Percentiles rank a stretch among this genome's conserved stretches.
Conservation (phyloP, 2,113 vertebrate genomes). For the Hucho hucho region DNA sequence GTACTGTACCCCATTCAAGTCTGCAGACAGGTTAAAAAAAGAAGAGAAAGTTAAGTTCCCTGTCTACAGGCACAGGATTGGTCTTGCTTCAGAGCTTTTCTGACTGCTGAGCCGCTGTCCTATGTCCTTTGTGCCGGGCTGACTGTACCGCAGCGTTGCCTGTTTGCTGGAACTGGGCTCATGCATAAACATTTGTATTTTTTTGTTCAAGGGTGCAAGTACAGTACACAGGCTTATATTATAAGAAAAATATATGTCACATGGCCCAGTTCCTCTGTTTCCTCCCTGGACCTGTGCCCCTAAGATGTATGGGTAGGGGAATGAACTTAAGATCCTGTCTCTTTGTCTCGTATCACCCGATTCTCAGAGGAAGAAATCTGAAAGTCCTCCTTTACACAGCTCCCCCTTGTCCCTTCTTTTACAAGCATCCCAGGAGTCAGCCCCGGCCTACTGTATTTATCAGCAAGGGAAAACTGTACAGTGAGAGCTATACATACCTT, state of each 20-base stretch:
- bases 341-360: conserved; percentile 3
- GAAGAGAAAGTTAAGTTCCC: not conserved
- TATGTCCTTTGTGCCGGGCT: not conserved
- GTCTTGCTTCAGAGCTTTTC: conserved; percentile 4
- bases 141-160: not conserved
- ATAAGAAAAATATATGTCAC: conserved; percentile 10
- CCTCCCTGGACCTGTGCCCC: not conserved
- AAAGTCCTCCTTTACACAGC: not conserved
- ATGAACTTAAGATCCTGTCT: not conserved
- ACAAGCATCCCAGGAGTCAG: not conserved
- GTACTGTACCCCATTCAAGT: not conserved
- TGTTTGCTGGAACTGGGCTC: no score
- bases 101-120: not conserved
- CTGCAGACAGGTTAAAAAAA: not conserved
- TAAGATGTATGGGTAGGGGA: not conserved
- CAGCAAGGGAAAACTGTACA: not conserved
- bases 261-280: not conserved
- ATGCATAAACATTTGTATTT: no score
- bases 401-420: not conserved
- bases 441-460: not conserved
- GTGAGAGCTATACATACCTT: no score
- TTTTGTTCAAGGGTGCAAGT: not conserved
- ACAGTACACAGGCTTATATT: not conserved
- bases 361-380: not conserved
- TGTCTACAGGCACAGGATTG: not conserved